phyloP scores from a whole-genome alignment of 2,888 invertebrate genomes.

The Pachliopta kotzebuea region DNA sequence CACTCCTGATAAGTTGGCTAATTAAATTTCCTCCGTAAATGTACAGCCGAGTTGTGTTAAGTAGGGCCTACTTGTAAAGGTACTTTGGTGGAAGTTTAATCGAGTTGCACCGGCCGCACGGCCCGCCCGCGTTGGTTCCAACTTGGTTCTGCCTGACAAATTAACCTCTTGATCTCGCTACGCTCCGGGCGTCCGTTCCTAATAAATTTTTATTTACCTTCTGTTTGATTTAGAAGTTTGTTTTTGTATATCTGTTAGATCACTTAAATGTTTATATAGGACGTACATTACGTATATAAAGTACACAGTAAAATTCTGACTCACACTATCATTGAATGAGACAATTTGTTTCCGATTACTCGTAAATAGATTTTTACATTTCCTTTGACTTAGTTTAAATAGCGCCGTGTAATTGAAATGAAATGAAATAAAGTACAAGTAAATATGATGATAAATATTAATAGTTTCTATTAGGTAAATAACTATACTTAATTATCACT shows the following conservation, averaged over 20 bases:
- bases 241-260: slow-evolving; percentile 2
- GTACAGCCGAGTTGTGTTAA: slow-evolving; percentile 65
- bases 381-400: neutral
- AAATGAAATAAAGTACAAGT: too few relatives aligned
- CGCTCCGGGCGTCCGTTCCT: slow-evolving; percentile 56
- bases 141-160: slow-evolving; percentile 71
- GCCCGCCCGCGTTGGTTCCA: slow-evolving; percentile 51
- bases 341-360: neutral
- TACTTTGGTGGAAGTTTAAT: slow-evolving; percentile 73
- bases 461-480: neutral
- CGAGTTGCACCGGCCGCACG: slow-evolving; percentile 70
- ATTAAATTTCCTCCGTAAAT: slow-evolving; percentile 70
- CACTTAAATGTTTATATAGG: neutral
- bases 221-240: slow-evolving; percentile 10
- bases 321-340: neutral
- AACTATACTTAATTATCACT: neutral
- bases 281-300: neutral
- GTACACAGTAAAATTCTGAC: too few relatives aligned
- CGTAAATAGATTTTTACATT: neutral
- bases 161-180: slow-evolving; percentile 69
- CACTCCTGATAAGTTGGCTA: slow-evolving; percentile 63
- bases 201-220: slow-evolving; percentile 52
- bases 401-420: neutral
- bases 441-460: neutral
- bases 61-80: slow-evolving; percentile 61